Conservation (phyloP, 64 coral and sea anemone genomes). For the Montipora efflorescens region DNA sequence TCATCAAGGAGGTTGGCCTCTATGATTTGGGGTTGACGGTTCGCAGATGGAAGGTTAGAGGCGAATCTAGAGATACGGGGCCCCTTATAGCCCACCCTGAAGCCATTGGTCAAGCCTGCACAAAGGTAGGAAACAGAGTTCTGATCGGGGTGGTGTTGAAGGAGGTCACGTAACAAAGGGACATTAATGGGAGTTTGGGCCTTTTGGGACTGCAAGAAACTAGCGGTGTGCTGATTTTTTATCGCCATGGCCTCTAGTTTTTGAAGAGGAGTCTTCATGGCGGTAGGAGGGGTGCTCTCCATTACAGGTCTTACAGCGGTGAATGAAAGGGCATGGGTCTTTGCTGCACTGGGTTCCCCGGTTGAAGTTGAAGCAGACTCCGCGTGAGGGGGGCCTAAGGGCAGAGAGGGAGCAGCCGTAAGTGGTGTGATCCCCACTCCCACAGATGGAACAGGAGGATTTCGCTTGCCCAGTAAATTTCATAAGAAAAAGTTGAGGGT, state of each 20-base stretch:
- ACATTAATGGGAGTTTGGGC: background rate
- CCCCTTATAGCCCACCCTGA: background rate
- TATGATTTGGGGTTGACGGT: background rate
- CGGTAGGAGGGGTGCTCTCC: background rate
- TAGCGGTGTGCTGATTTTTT: background rate
- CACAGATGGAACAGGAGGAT: background rate
- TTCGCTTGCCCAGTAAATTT: background rate
- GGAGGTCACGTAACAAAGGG: background rate
- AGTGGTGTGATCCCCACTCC: background rate
- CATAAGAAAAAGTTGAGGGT: background rate
- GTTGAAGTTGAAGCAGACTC: background rate
- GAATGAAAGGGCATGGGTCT: background rate
- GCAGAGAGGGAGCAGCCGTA: background rate
- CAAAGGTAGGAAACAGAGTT: background rate
- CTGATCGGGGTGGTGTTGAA: background rate
- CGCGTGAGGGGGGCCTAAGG: background rate
- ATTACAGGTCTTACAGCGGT: background rate
- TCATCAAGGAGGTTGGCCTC: background rate
- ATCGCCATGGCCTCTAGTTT: background rate
- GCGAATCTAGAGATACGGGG: background rate
- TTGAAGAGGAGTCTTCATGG: background rate
- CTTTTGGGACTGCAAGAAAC: background rate
- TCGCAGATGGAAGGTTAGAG: no score
- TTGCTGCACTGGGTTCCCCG: background rate
- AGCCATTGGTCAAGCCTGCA: background rate